Percentiles rank a stretch among this genome's conserved stretches.
phyloP scores from a whole-genome alignment of 2,797 vertebrate species.

The Sebastes hopkinsi region DNA sequence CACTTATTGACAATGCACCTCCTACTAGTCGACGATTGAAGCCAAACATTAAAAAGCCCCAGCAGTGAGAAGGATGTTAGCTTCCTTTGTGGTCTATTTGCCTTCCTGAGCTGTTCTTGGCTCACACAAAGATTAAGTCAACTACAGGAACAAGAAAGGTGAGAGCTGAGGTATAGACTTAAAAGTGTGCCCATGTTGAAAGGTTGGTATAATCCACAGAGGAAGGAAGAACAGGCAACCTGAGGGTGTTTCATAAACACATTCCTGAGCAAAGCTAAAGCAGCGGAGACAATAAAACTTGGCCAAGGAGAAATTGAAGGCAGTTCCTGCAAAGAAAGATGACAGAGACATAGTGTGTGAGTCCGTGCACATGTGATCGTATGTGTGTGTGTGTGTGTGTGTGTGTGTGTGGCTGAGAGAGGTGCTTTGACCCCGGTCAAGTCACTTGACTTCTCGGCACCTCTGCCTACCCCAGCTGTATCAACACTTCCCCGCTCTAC shows the following conservation, averaged over 20 bases:
- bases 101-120: constrained; percentile 74
- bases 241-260: constrained; percentile 65
- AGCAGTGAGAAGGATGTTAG: constrained; percentile 61
- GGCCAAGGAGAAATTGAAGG: constrained; percentile 28
- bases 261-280: constrained; percentile 49
- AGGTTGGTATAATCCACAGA: constrained; percentile 56
- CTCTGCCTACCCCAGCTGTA: constrained; percentile 79
- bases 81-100: constrained; percentile 70
- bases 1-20: constrained; percentile 36
- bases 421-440: constrained; percentile 78
- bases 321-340: constrained; percentile 34
- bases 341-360: constrained; percentile 22
- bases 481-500: constrained; percentile 72
- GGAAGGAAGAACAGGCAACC: constrained; percentile 68
- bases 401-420: constrained; percentile 52
- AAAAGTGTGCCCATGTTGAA: constrained; percentile 59
- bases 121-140: constrained; percentile 65
- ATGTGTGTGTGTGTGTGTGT: constrained; percentile 16
- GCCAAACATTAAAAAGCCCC: constrained; percentile 30
- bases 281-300: constrained; percentile 36
- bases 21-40: constrained; percentile 46
- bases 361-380: constrained; percentile 7
- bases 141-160: constrained; percentile 71
- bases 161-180: constrained; percentile 64
- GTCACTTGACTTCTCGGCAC: constrained; percentile 82